A percentile compares a stretch with the other conserved stretches of the same genome.
These are phyloP conservation scores for Elephantulus edwardii DNA, from an alignment of 2,113 vertebrate genomes.

Conservation along the genomic window DNA sequence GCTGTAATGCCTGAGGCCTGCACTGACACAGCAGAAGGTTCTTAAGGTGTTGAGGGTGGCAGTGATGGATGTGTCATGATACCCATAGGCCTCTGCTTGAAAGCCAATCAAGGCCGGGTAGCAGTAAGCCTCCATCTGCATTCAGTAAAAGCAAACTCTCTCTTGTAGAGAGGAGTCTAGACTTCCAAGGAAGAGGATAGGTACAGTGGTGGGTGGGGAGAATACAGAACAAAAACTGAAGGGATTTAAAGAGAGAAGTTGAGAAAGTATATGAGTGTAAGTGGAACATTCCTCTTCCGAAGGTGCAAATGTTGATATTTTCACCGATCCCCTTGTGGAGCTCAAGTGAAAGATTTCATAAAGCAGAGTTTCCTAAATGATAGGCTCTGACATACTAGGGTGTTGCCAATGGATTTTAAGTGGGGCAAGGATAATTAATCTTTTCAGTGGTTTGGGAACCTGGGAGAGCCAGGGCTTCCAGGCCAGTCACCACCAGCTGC, in stretches of 20 bases:
- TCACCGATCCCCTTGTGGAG: not conserved
- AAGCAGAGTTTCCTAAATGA: not conserved
- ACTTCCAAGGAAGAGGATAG: no score
- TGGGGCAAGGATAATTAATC: not conserved
- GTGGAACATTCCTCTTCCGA: not conserved
- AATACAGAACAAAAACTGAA: not conserved
- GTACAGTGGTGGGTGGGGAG: no score
- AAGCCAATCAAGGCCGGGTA: not conserved
- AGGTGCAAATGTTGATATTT: not conserved
- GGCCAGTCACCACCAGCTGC: not conserved
- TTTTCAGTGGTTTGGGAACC: not conserved
- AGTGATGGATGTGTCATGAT: not conserved
- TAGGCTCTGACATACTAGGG: not conserved
- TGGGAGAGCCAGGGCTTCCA: not conserved
- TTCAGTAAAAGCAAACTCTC: not conserved
- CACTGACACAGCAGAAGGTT: not conserved
- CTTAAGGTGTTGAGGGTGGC: not conserved
- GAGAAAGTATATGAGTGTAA: not conserved
- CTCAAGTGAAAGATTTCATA: slow-evolving; percentile 13
- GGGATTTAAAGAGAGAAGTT: not conserved
- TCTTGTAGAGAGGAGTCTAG: not conserved
- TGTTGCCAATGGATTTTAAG: not conserved
- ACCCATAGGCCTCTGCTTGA: not conserved
- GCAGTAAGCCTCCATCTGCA: not conserved
- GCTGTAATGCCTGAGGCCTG: not conserved